Evolutionary conservation across 2,113 vertebrate species (phyloP), one percentile per base, ranked within the genome.

Genomic region (Morone saxatilis): DNA sequence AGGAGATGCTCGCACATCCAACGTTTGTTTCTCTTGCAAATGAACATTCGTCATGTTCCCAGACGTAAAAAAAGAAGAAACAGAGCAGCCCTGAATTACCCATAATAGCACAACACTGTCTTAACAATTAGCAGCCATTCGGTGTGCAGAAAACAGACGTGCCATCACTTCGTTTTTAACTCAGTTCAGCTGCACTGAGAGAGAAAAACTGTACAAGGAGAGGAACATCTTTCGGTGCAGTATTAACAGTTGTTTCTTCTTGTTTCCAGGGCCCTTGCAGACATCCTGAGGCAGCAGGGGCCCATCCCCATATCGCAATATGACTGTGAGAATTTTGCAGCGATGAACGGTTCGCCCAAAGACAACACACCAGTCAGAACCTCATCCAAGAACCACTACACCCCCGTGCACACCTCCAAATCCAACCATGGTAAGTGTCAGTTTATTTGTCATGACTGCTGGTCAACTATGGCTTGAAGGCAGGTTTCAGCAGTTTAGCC

Each of bases 221-320:
- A 78, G 20, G 63, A 71, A 60, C 67, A 67, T 77, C 17, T 31
- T 36, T 48, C 43, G 45, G 11, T 78, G 61, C 54, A n/a, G 22
- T 31, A 7, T n/a, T 78, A 82, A 84, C 5, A 31, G 67, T 50
- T 66, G 22, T 51, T 31, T 74, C 4, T 1, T 67, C 8, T 1
- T 63, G 82, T 85, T 88, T 72, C 1, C 94, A 99, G 98, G 96
- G 98, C 98, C 90, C 97, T 99, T 87, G 98, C 98, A 48, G 98
- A 99, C 94, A 99, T 99, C 93, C 92, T 99, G 92, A 96, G 98
- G 95, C 98, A 99, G 92, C 98, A 99, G 96, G 98, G 98, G 94
- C 98, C 98, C 89, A 99, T 99, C 87, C 98, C 98, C 77, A 98
- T 99, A 86, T 98, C 98, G 80, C 98, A 99, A 92, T 99, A 98